phyloP scores from a whole-genome alignment of 2,888 invertebrate genomes.

The Salpingus planirostris region DNA sequence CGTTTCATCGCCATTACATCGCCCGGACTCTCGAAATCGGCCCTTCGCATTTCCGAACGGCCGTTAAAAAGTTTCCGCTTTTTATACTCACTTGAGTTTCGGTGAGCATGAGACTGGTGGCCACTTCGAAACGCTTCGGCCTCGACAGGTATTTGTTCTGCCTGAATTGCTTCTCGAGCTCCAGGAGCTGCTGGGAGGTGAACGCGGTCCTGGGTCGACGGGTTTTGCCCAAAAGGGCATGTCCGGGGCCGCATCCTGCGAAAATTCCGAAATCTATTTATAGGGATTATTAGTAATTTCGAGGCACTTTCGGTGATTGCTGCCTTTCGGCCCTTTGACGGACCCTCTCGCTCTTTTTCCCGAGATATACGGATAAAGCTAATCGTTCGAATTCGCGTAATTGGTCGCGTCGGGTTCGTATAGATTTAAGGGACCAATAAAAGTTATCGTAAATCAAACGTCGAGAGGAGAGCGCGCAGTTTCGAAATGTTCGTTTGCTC shows the following conservation, averaged over 20 bases:
- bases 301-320: conserved; percentile 1
- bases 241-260: conserved; percentile 54
- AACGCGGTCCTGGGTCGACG: conserved; percentile 95
- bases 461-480: too few species aligned
- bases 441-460: conserved; percentile 5
- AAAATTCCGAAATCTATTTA: conserved; percentile 19
- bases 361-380: conserved; percentile 1
- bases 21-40: too few species aligned
- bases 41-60: too few species aligned
- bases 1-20: too few species aligned
- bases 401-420: too few species aligned
- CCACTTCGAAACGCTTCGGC: conserved; percentile 97
- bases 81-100: conserved; percentile 81
- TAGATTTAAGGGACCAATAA: conserved; percentile 1
- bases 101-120: conserved; percentile 92
- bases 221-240: conserved; percentile 77
- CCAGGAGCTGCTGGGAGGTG: conserved; percentile 92
- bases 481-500: too few species aligned
- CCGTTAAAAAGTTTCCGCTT: not conserved
- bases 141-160: conserved; percentile 98
- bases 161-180: conserved; percentile 96
- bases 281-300: not conserved
- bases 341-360: conserved; percentile 1
- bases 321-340: not conserved
- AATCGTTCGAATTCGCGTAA: conserved; percentile 4